A percentile compares a stretch with the other conserved stretches of the same genome.
Conservation (phyloP, 2,888 invertebrate genomes). For the Achlya flavicornis region DNA sequence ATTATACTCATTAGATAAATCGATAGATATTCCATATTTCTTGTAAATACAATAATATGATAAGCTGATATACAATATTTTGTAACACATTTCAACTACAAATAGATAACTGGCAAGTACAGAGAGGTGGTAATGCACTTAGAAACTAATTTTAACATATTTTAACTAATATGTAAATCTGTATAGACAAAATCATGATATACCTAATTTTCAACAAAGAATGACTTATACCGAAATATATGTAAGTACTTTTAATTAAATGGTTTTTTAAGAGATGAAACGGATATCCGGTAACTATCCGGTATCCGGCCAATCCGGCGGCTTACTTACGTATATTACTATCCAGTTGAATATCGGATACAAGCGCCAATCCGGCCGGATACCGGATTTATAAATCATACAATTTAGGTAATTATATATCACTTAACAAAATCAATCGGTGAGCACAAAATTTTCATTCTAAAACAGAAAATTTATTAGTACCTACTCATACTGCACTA, state of each 20-base stretch:
- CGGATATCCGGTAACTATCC: too few species aligned
- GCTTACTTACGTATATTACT: too few species aligned
- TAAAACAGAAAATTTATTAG: too few species aligned
- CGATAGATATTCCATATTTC: neutral
- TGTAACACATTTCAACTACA: slow-evolving; percentile 4
- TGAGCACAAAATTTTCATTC: too few species aligned
- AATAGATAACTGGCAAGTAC: slow-evolving; percentile 9
- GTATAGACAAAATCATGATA: neutral
- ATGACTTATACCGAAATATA: neutral
- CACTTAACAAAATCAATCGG: too few species aligned
- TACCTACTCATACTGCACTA: too few species aligned
- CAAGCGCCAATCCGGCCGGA: too few species aligned
- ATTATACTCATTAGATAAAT: neutral
- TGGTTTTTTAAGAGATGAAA: too few species aligned
- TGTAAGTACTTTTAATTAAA: neutral
- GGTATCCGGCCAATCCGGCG: too few species aligned
- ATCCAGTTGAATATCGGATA: too few species aligned
- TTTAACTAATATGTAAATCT: neutral
- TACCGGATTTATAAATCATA: too few species aligned
- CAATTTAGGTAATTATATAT: too few species aligned
- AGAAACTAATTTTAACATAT: neutral
- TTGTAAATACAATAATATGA: neutral
- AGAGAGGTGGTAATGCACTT: slow-evolving; percentile 3
- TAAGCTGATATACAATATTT: slow-evolving; percentile 4
- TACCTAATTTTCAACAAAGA: neutral